phyloP scores from a whole-genome alignment of 2,113 vertebrate species.

The Formicarius rufipectus region DNA sequence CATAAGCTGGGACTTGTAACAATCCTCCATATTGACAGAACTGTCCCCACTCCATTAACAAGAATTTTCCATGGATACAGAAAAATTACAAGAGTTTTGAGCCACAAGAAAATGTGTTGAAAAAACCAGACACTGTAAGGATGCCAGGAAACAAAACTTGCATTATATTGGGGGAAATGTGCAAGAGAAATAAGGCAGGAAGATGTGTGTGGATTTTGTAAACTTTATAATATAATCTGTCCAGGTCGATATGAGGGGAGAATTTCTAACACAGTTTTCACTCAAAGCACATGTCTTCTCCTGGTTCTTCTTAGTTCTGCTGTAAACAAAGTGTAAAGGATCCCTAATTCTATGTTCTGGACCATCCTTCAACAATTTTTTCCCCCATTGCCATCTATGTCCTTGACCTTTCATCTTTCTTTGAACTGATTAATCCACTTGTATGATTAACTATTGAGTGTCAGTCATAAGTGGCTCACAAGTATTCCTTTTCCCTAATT shows the following conservation, averaged over 20 bases:
- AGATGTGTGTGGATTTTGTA: accelerated
- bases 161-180: neutral
- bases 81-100: neutral
- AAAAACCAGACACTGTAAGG: neutral
- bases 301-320: neutral
- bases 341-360: neutral
- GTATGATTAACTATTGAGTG: neutral
- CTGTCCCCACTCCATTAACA: neutral
- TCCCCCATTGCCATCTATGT: neutral
- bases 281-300: neutral
- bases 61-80: neutral
- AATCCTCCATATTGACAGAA: neutral
- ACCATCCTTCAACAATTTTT: neutral
- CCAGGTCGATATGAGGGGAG: too few species aligned
- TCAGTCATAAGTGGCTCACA: neutral
- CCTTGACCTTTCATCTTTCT: neutral
- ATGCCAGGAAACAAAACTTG: neutral
- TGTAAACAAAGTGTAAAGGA: neutral
- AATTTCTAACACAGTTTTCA: neutral
- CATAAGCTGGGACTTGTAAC: neutral
- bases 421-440: neutral
- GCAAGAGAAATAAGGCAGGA: neutral
- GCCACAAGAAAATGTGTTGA: neutral
- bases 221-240: neutral
- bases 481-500: neutral